Evolutionary conservation across 35 echinoderm and acorn worm genomes (phyloP), one percentile per base, ranked within the genome.

Genomic region (Hemicentrotus pulcherrimus): DNA sequence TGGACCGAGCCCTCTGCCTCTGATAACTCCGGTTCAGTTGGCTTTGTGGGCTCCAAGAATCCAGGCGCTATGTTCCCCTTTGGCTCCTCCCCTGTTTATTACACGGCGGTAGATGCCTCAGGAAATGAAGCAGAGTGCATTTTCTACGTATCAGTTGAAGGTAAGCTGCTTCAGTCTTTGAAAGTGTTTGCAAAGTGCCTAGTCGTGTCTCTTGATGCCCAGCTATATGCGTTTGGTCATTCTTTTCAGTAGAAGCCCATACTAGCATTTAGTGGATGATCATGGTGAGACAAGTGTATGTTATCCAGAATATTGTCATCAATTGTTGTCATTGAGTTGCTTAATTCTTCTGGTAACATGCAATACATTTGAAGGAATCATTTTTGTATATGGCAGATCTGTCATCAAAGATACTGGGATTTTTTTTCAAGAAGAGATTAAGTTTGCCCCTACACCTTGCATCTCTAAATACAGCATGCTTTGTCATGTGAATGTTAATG

Each of bases 1-100:
- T 96, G 91, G 92, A 48, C 24, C 0, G n/a, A 31, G 45, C 61
- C 85, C 19, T 78, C 47, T 4, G 91, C 61, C 8, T 70, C 32
- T 4, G 95, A 95, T 52, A 95, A 95, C 89, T 46, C 87, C 16
- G 95, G 95, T 61, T 32, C 88, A 22, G 59, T 95, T 60, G 41
- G 88, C 3, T 32, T 46, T 31, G 45, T 28, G 10, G 91, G 91
- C 31, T 46, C 91, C n/a, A 31, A 31, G n/a, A 93, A 58, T 58
- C 47, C 91, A 18, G 46, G 47, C 4, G 48, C n/a, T 47, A 46
- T n/a, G 9, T 93, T 93, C 91, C 1, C 46, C 2, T 93, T 93
- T 93, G 91, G 91, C 10, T 6, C 41, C 46, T 16, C 47, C 48
- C 10, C 48, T 5, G 91, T 93, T 18, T 93, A 50, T 33, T 93